Conservation (phyloP, 2,797 vertebrate genomes). For the Pipistrellus pipistrellus region DNA sequence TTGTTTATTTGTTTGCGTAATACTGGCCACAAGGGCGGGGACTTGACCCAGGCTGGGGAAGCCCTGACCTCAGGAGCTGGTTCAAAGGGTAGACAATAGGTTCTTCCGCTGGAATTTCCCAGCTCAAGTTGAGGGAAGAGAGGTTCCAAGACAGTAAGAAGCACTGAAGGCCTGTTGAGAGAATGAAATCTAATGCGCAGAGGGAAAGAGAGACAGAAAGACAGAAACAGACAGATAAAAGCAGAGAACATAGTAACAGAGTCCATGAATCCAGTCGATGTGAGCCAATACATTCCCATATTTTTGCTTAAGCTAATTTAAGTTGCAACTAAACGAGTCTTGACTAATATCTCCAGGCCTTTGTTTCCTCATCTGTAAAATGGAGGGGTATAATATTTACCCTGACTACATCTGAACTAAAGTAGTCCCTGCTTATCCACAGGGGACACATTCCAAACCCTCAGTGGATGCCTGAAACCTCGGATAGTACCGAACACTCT, state of each 20-base stretch:
- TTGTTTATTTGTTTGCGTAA: conserved; percentile 36
- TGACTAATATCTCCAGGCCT: background rate
- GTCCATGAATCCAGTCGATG: background rate
- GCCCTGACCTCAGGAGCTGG: background rate
- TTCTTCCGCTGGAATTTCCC: conserved; percentile 40
- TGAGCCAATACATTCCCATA: background rate
- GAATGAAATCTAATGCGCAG: background rate
- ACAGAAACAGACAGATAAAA: background rate
- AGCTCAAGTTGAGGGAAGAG: background rate
- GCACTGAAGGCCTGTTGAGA: background rate
- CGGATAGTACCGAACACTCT: background rate
- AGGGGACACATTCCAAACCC: background rate
- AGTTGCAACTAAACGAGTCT: background rate
- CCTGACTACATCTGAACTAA: background rate
- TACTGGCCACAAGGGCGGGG: background rate
- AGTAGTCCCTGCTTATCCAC: background rate
- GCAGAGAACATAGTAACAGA: background rate
- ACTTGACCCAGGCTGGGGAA: background rate
- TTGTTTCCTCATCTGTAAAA: conserved; percentile 9
- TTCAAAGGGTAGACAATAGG: background rate
- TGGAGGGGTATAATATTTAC: background rate
- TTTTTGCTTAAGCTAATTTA: conserved; percentile 18
- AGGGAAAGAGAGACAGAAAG: background rate
- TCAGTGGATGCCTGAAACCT: background rate
- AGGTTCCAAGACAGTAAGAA: background rate